Base-by-base conservation (phyloP, 2,888 invertebrate genomes). In the Pogonocherus hispidulus region DNA sequence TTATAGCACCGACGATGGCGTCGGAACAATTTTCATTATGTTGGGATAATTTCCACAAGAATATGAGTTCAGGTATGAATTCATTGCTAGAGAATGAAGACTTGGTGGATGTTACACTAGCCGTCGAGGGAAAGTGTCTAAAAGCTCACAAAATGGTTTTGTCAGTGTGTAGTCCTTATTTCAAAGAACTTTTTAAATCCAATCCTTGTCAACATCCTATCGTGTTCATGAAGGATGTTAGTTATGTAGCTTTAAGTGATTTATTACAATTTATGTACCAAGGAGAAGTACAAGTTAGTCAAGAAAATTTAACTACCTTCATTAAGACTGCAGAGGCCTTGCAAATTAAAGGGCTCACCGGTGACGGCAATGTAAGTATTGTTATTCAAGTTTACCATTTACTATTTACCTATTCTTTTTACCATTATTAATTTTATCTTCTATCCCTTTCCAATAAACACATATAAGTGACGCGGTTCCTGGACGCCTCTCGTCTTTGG, bases 31-130 rank as follows among this genome's bases (percentile, higher is more conserved):
- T 90, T 83, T 91, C 91, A 83, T 87, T 92, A 84, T 90, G 90
- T 83, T 92, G 92, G 92, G 91, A 91, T 83, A 91, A 91, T 86
- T 91, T 91, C 87, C 91, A 91, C 85, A 90, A 90, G 73, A 92
- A 91, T 82, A 87, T 92, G 79, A 89, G 90, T 77, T 88, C 89
- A 81, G 91, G 91, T 67, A 91, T 92, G 76, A 91, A 91, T 79
- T 81, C 84, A 5, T 71, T 86, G 67, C 69, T 85, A 32, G 83
- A 85, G 75, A 82, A 78, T 66, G 85, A 86, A 76, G 85, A 85
- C 73, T 77, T 86, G 63, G 86, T 86, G n/a, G 86, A 86, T 76
- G 85, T 86, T n/a, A 86, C 86, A 5, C 76, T 86, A 47, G 85
- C 86, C 2, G 84, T 84, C 4, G 85, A 85, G 73, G 92, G 91